Evolutionary conservation across 1,140 invertebrate species (phyloP).

Genomic region (Stegodyphus mimosarum): DNA sequence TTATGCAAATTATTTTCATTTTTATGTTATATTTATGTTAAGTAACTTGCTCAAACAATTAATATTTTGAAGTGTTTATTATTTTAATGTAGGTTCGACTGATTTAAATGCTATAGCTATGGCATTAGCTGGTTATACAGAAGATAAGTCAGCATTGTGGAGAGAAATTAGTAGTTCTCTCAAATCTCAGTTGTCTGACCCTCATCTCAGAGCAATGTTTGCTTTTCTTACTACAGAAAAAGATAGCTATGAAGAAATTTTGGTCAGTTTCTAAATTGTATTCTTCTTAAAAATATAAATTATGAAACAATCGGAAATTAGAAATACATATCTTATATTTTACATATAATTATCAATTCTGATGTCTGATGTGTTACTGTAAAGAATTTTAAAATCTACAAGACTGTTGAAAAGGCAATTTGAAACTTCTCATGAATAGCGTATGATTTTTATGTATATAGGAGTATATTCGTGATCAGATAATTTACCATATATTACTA

Average conservation of each 20-base stretch:
- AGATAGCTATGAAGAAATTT: conserved; percentile 73
- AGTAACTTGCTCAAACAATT: neutral
- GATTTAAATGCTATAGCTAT: conserved; percentile 80
- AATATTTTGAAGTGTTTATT: neutral
- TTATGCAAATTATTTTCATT: neutral
- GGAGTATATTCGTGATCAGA: too few relatives aligned
- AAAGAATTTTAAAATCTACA: too few relatives aligned
- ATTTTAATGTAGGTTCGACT: conserved; percentile 59
- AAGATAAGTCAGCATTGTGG: conserved; percentile 78
- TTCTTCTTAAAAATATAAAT: too few relatives aligned
- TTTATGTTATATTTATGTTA: neutral
- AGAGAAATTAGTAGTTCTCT: conserved; percentile 80
- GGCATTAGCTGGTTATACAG: conserved; percentile 79
- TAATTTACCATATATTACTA: too few relatives aligned
- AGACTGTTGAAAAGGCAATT: too few relatives aligned
- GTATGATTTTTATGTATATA: too few relatives aligned
- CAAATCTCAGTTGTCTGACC: conserved; percentile 80
- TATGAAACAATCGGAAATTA: too few relatives aligned
- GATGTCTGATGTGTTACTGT: too few relatives aligned
- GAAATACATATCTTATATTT: too few relatives aligned
- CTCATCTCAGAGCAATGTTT: conserved; percentile 92
- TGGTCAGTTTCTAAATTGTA: conserved; percentile 73
- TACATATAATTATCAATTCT: too few relatives aligned
- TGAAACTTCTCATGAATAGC: too few relatives aligned
- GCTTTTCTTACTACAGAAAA: conserved; percentile 87